phyloP scores from a whole-genome alignment of 2,113 vertebrate genomes.

The Alethe castanea region DNA sequence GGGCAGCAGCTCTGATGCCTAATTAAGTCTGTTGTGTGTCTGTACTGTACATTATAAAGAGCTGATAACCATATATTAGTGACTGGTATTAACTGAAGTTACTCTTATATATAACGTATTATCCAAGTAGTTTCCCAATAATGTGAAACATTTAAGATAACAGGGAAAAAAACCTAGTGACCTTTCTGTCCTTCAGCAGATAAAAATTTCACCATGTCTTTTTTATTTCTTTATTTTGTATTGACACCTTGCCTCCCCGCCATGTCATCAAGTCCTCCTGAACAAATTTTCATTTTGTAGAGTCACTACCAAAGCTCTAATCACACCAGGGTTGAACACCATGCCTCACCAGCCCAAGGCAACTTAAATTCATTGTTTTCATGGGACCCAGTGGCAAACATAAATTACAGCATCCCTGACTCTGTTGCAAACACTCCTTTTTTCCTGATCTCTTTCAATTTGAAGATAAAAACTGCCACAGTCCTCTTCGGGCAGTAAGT shows the following conservation, averaged over 20 bases:
- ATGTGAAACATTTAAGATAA: not conserved
- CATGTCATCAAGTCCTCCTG: not conserved
- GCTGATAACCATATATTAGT: not conserved
- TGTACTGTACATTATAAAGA: not conserved
- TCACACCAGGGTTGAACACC: not conserved
- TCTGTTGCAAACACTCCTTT: not conserved
- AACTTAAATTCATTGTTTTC: not conserved
- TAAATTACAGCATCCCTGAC: not conserved
- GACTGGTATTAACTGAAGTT: not conserved
- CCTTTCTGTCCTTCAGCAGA: not conserved
- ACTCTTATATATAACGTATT: not conserved
- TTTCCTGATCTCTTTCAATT: not conserved
- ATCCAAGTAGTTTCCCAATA: not conserved
- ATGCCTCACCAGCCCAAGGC: not conserved
- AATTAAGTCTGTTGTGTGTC: not conserved
- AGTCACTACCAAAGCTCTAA: not conserved
- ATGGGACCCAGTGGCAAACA: not conserved
- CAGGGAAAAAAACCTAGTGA: not conserved
- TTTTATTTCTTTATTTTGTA: not conserved
- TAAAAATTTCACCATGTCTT: not conserved
- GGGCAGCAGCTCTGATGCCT: not conserved
- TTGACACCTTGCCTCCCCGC: not conserved
- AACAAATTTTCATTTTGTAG: not conserved
- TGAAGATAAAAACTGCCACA: conserved; percentile 45
- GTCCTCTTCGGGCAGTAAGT: conserved; percentile 44